A percentile compares a stretch with the other conserved stretches of the same genome.
phyloP scores from a whole-genome alignment of 2,888 invertebrate species.

The Cryptocephalus moraei region DNA sequence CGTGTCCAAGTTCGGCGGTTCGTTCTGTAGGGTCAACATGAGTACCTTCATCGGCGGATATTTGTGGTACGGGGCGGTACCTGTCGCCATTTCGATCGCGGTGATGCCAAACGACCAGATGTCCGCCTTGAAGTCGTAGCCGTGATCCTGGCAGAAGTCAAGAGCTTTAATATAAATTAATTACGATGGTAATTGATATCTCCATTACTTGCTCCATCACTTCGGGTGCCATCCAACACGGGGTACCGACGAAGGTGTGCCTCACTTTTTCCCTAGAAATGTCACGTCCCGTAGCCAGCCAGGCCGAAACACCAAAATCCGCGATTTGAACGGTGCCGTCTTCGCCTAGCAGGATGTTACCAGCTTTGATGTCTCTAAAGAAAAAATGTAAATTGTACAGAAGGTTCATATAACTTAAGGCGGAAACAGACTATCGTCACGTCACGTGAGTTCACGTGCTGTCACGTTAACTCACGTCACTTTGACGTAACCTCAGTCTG shows the following conservation, averaged over 20 bases:
- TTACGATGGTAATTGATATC: neutral
- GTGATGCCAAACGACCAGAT: constrained; percentile 94
- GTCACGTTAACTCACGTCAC: no score
- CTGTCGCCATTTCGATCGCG: constrained; percentile 97
- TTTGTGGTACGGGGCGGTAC: constrained; percentile 97
- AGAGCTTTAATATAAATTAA: neutral
- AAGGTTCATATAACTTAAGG: no score
- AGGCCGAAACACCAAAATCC: constrained; percentile 97
- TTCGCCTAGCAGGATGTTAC: constrained; percentile 92
- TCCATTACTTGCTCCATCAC: constrained; percentile 89
- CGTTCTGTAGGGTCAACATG: constrained; percentile 96
- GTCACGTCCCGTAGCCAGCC: constrained; percentile 92
- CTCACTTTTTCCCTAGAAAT: constrained; percentile 87
- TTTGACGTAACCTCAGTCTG: no score
- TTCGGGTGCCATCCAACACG: constrained; percentile 99
- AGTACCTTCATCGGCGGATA: constrained; percentile 99
- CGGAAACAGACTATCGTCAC: no score
- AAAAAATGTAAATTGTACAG: neutral
- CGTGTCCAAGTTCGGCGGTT: constrained; percentile 93
- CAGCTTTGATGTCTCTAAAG: constrained; percentile 89
- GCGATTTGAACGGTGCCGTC: constrained; percentile 97
- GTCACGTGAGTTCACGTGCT: no score
- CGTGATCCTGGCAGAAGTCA: constrained; percentile 59
- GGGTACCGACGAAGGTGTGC: constrained; percentile 97
- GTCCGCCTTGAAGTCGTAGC: constrained; percentile 96